phyloP scores from a whole-genome alignment of 2,888 invertebrate species.

The Callinectes sapidus region DNA sequence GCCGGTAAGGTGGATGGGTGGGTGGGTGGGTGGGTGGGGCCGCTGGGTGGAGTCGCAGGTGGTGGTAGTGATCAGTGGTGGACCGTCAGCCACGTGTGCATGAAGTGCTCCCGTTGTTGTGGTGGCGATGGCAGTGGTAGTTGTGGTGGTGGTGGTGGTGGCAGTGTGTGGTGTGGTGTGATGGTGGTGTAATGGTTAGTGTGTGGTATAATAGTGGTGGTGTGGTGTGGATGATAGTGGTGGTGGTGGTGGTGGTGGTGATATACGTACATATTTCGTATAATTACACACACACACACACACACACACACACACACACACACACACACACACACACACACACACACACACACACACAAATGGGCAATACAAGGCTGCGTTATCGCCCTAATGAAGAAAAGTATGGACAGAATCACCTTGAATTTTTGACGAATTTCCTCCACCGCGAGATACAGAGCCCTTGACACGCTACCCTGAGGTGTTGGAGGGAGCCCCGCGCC shows the following conservation, averaged over 20 bases:
- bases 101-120: background rate
- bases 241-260: background rate
- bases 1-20: background rate
- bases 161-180: background rate
- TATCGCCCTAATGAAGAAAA: background rate
- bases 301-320: slow-evolving; percentile 30
- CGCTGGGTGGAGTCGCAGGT: slow-evolving; percentile 23
- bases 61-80: slow-evolving; percentile 15
- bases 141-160: background rate
- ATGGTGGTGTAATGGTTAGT: background rate
- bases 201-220: background rate
- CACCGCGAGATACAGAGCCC: background rate
- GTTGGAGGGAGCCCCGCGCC: background rate
- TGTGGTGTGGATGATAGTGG: background rate
- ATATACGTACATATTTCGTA: background rate
- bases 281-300: background rate
- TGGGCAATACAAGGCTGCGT: background rate
- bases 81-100: slow-evolving; percentile 10
- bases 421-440: background rate
- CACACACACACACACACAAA: background rate
- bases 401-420: background rate
- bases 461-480: background rate
- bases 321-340: slow-evolving; percentile 12
- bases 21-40: background rate
- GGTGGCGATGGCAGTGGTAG: slow-evolving; percentile 6